A percentile compares a stretch with the other conserved stretches of the same genome.
Evolutionary conservation across 2,888 invertebrate genomes (phyloP).

Genomic region (Nipponacmea schrenckii): DNA sequence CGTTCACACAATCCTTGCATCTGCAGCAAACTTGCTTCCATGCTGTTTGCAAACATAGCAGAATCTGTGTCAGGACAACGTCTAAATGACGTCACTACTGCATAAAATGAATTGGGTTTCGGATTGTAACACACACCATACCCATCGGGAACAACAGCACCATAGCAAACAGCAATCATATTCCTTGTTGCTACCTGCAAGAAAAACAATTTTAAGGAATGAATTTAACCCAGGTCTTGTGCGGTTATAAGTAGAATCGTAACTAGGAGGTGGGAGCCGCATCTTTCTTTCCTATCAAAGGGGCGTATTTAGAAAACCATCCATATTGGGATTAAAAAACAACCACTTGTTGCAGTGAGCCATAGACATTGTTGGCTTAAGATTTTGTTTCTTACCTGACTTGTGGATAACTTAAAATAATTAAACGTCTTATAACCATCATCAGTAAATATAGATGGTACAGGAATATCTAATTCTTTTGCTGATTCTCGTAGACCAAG

Average conservation of each 20-base stretch:
- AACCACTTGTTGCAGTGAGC: too few relatives aligned
- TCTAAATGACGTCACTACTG: conserved; percentile 63
- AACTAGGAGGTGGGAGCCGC: too few relatives aligned
- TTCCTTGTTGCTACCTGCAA: conserved; percentile 84
- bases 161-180: conserved; percentile 92
- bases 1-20: conserved; percentile 66
- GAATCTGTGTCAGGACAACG: conserved; percentile 63
- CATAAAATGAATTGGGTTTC: conserved; percentile 55
- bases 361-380: too few relatives aligned
- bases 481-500: conserved; percentile 89
- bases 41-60: conserved; percentile 76
- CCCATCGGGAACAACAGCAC: conserved; percentile 96
- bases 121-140: conserved; percentile 98
- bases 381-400: conserved; percentile 78
- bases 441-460: conserved; percentile 86
- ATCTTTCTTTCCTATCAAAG: too few relatives aligned
- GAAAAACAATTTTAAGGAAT: conserved; percentile 4
- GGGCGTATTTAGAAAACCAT: too few relatives aligned
- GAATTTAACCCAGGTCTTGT: too few relatives aligned
- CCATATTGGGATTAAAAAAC: too few relatives aligned
- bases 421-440: conserved; percentile 85
- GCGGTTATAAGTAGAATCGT: too few relatives aligned
- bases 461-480: conserved; percentile 67
- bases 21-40: conserved; percentile 78
- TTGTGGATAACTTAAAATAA: conserved; percentile 92